Conservation (phyloP, 2,113 vertebrate genomes). For the Calidris pygmaea region DNA sequence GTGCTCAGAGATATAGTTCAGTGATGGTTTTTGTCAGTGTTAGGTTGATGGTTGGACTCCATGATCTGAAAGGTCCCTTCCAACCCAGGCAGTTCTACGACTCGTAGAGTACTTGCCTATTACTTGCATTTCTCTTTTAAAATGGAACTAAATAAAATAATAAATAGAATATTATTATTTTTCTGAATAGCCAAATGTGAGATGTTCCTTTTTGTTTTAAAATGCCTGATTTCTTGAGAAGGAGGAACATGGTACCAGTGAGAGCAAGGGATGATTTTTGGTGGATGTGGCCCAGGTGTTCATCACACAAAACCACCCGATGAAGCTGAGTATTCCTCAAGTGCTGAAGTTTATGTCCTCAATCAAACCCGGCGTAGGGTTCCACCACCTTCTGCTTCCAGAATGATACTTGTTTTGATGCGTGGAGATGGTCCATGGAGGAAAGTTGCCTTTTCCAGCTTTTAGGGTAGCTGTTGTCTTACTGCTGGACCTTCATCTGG, state of each 20-base stretch:
- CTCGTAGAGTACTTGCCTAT: not conserved
- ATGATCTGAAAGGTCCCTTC: too few relatives aligned
- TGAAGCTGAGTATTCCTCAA: not conserved
- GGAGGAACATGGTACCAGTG: not conserved
- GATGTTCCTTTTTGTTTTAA: not conserved
- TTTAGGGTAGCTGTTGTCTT: not conserved
- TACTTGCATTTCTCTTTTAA: not conserved
- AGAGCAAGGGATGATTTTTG: rapidly evolving
- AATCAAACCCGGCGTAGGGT: not conserved
- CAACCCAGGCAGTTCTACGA: too few relatives aligned
- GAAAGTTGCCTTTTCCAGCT: not conserved
- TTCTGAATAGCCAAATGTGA: not conserved
- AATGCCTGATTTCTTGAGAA: not conserved
- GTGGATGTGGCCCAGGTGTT: not conserved
- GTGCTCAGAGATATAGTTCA: too few relatives aligned
- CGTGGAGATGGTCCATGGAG: rapidly evolving
- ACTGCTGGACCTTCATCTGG: not conserved
- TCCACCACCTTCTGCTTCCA: not conserved
- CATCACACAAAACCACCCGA: not conserved
- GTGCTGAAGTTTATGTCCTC: not conserved
- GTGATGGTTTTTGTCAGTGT: too few relatives aligned
- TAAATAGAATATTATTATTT: not conserved
- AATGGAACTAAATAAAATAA: not conserved
- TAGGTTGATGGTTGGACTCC: too few relatives aligned
- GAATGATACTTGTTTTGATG: not conserved